Evolutionary conservation across 2,888 invertebrate species (phyloP), one percentile per base, ranked within the genome.

Genomic region (Spatulosminthurus flaviceps): DNA sequence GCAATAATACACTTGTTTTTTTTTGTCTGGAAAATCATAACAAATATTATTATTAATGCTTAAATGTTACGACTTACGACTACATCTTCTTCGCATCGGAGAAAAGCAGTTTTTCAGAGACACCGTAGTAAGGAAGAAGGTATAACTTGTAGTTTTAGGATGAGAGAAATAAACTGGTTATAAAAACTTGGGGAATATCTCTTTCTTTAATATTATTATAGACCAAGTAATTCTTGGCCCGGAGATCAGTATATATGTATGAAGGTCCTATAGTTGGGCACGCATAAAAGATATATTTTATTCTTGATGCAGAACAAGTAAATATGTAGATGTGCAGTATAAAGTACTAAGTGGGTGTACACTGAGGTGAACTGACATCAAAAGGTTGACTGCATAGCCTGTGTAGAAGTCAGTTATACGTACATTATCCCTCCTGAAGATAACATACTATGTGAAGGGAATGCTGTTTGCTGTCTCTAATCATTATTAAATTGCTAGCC

Each of bases 261-360:
- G n/a, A n/a, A 69, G n/a, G n/a, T n/a, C n/a, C n/a, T 69, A 34
- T 28, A 29, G 69, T 29, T 34, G 9, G 34, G 69, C 69, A 29
- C 34, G 69, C 29, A 69, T 13, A 16, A 26, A 69, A 69, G 28
- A 69, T 69, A 69, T 21, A 29, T 69, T 29, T 29, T 69, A 29
- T 21, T 69, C 34, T 7, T 21, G 26, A 22, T 26, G 26, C 64
- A 29, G 34, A n/a, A n/a, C 21, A 69, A 13, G 29, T 29, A 69
- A 28, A 69, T 29, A 34, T 13, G n/a, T 21, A 69, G n/a, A n/a
- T n/a, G n/a, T n/a, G n/a, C n/a, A n/a, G n/a, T n/a, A n/a, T n/a
- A n/a, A n/a, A n/a, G n/a, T n/a, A n/a, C n/a, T n/a, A 34, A 19
- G 66, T 24, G 4, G 34, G 34, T 66, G 26, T 26, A 51, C 7